Percentiles rank a stretch among this genome's conserved stretches.
phyloP scores from a whole-genome alignment of 92 coral and sea anemone species.

The Zoanthus solanderi region DNA sequence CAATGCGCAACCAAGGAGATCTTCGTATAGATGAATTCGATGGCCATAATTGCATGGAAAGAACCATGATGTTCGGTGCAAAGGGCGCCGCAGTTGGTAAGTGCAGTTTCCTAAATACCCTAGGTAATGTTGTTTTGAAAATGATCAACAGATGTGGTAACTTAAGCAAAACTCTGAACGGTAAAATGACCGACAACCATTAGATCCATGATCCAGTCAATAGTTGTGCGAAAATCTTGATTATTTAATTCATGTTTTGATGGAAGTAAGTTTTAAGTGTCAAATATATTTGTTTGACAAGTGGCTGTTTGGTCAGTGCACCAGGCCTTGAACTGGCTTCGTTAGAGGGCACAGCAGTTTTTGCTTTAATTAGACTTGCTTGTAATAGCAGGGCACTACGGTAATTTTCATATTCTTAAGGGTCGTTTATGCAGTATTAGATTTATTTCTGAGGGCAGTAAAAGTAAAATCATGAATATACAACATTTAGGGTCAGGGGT shows the following conservation, averaged over 20 bases:
- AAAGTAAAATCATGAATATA: too few relatives aligned
- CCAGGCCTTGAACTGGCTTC: too few relatives aligned
- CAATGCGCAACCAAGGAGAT: slow-evolving; percentile 64
- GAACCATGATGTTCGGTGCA: slow-evolving; percentile 82
- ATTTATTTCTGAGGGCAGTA: too few relatives aligned
- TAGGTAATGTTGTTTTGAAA: neutral
- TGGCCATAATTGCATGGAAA: slow-evolving; percentile 78
- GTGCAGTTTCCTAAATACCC: neutral
- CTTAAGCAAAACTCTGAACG: neutral
- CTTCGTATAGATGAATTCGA: slow-evolving; percentile 91
- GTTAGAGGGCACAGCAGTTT: too few relatives aligned
- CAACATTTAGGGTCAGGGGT: too few relatives aligned
- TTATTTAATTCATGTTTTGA: neutral
- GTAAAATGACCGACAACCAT: neutral
- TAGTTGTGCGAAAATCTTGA: neutral
- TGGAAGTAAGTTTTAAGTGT: neutral
- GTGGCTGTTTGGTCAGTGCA: neutral
- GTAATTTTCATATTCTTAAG: too few relatives aligned
- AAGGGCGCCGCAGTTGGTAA: slow-evolving; percentile 91
- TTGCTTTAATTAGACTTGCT: too few relatives aligned
- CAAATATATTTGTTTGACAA: neutral
- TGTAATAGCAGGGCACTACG: too few relatives aligned
- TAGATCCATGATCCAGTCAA: neutral
- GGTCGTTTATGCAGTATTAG: too few relatives aligned
- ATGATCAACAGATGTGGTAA: neutral